phyloP scores from a whole-genome alignment of 2,113 vertebrate genomes.

The Melozone crissalis region DNA sequence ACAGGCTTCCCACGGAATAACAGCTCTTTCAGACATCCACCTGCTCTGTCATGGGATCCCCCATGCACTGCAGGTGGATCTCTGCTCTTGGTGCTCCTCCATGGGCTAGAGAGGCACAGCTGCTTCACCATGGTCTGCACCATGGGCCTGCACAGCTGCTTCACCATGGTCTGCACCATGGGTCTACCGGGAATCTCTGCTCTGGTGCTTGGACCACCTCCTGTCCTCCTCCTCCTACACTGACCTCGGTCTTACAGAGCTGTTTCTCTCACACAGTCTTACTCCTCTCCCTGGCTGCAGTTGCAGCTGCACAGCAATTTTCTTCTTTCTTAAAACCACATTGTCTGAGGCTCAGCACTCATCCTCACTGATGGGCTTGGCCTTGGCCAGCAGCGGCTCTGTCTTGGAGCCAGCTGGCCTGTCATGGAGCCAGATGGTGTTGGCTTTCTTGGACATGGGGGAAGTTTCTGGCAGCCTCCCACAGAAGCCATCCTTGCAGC shows the following conservation, averaged over 20 bases:
- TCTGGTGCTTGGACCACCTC: neutral
- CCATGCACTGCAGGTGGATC: neutral
- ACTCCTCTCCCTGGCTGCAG: neutral
- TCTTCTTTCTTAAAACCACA: neutral
- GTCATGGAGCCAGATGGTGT: neutral
- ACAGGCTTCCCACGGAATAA: neutral
- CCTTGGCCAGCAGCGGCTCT: neutral
- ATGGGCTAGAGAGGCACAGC: neutral
- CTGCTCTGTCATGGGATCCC: neutral
- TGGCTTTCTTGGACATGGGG: neutral
- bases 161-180: neutral
- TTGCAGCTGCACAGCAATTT: neutral
- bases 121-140: neutral
- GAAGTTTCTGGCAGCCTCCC: neutral
- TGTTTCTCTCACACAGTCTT: neutral
- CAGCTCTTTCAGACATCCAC: neutral
- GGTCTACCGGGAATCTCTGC: neutral
- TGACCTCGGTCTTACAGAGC: neutral
- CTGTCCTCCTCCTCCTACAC: neutral
- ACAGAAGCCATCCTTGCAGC: neutral
- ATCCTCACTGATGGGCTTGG: neutral
- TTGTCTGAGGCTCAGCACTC: too few species aligned
- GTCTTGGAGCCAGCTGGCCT: neutral
- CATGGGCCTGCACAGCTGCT: fast-evolving
- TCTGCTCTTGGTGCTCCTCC: neutral